These are phyloP conservation scores for Tenthredo mesomela DNA, from an alignment of 2,888 invertebrate genomes.

Conservation along the genomic window DNA sequence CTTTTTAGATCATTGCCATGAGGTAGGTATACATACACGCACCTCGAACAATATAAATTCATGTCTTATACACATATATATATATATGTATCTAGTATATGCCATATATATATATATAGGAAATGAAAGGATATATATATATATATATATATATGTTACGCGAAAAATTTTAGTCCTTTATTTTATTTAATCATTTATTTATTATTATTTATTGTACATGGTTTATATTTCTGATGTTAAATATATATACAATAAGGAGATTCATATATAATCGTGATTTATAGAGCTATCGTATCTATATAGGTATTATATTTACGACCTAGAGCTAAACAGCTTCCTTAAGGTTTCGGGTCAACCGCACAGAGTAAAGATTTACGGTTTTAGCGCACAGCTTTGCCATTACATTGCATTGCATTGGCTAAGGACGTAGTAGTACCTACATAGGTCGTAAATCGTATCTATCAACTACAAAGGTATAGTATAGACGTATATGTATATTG, in stretches of 20 bases:
- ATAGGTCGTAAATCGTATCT: not conserved
- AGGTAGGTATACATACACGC: not conserved
- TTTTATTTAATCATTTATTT: not conserved
- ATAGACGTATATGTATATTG: not conserved
- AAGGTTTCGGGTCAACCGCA: slow-evolving; percentile 35
- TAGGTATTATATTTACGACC: slow-evolving; percentile 6
- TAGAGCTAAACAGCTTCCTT: slow-evolving; percentile 25
- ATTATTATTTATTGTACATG: not conserved
- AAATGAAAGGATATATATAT: too few relatives aligned
- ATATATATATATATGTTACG: too few relatives aligned
- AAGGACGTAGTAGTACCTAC: too few relatives aligned
- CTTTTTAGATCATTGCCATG: slow-evolving; percentile 33
- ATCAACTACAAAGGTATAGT: not conserved
- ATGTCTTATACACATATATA: too few relatives aligned
- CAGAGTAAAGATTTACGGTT: slow-evolving; percentile 27
- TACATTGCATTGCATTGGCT: not conserved
- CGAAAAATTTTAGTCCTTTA: not conserved
- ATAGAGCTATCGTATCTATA: not conserved
- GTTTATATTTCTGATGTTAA: not conserved
- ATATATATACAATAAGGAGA: too few relatives aligned
- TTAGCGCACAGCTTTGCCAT: not conserved
- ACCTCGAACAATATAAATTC: slow-evolving; percentile 17
- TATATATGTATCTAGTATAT: too few relatives aligned
- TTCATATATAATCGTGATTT: not conserved
- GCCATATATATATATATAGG: too few relatives aligned